Percentiles rank a stretch among this genome's conserved stretches.
Conservation (phyloP, 1,140 invertebrate species). For the Solen grandis region DNA sequence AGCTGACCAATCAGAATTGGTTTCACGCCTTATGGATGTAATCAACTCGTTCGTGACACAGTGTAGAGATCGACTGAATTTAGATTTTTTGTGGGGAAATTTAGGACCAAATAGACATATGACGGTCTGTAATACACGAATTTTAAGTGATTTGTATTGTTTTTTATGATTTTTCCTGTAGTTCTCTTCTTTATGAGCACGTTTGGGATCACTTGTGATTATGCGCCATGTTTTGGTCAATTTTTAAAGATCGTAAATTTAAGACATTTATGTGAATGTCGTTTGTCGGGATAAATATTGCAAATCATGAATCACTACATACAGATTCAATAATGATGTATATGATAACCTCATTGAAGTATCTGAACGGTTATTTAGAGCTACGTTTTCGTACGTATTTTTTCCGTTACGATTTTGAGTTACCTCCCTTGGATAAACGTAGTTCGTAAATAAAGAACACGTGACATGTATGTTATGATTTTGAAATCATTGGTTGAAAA, state of each 20-base stretch:
- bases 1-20: conserved; percentile 48
- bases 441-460: too few relatives aligned
- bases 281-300: background rate
- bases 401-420: too few relatives aligned
- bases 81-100: conserved; percentile 69
- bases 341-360: too few relatives aligned
- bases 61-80: conserved; percentile 64
- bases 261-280: background rate
- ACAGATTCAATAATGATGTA: conserved; percentile 2
- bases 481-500: too few relatives aligned
- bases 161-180: background rate
- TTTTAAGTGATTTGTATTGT: background rate
- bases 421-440: too few relatives aligned
- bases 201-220: background rate
- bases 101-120: conserved; percentile 31
- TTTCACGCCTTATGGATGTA: conserved; percentile 63
- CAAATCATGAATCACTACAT: background rate
- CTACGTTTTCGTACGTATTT: too few relatives aligned
- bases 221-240: background rate
- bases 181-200: background rate
- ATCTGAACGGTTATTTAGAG: too few relatives aligned
- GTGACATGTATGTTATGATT: too few relatives aligned
- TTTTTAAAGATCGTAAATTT: background rate
- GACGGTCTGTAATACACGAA: conserved; percentile 43
- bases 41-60: conserved; percentile 66